Evolutionary conservation across 2,888 invertebrate genomes (phyloP), one percentile per base, ranked within the genome.

Genomic region (Eristalis tenax): DNA sequence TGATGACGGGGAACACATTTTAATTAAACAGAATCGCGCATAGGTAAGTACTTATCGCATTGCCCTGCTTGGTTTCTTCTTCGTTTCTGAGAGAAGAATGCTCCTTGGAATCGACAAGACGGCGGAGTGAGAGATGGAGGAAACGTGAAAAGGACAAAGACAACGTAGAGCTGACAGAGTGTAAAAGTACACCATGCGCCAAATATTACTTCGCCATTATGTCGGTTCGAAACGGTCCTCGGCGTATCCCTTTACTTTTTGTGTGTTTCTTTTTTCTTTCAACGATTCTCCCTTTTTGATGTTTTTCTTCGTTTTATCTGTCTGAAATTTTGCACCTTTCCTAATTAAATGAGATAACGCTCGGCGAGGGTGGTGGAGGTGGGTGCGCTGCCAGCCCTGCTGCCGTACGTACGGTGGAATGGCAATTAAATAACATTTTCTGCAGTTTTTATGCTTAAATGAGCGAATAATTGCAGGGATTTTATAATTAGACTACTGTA

Each of bases 351-450:
- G 87, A 87, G 87, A 87, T 87, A 87, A 71, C 79, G 73, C 64
- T 38, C 66, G 56, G 80, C 61, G 71, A 57, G 38, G 81, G 56
- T 40, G 69, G 35, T 56, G 70, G 43, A n/a, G 28, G 22, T 61
- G 68, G 5, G 13, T 1, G 59, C 13, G 11, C 59, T 26, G 68
- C 28, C 32, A 40, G 35, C 65, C n/a, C 35, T 59, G 38, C 26
- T 23, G 22, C 59, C 50, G n/a, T n/a, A 2, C 50, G 50, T 38
- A 43, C 18, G 40, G 66, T 79, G 79, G 83, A 75, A 78, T 76
- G 79, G 83, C 87, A 87, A 87, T 87, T 87, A 87, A 87, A 87
- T 87, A 87, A 83, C 87, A 87, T 87, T 87, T 87, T 87, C 87
- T 83, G 79, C 87, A 87, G 87, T 87, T 87, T 87, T 87, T 87